Conservation (phyloP, 2,797 vertebrate genomes). For the Microtus agrestis region DNA sequence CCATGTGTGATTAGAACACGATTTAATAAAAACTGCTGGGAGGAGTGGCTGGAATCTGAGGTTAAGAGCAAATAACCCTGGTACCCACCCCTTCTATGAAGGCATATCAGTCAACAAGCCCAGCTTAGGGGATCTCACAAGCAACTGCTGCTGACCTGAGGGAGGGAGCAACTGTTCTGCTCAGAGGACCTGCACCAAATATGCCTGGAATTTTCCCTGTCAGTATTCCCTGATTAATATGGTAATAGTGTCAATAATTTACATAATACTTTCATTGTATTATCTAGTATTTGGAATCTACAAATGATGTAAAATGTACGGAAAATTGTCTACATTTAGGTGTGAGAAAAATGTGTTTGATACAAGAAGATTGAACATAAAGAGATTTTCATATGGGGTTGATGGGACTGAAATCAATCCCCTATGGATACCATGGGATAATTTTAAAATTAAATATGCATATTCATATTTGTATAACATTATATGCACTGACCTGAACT, state of each 20-base stretch:
- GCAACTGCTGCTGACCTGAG: background rate
- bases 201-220: background rate
- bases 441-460: background rate
- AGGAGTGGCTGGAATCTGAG: background rate
- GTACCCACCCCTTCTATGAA: background rate
- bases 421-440: background rate
- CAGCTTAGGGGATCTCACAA: background rate
- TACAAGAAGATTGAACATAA: background rate
- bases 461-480: background rate
- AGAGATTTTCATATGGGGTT: background rate
- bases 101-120: background rate
- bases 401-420: accelerated
- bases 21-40: background rate
- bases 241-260: background rate
- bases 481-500: accelerated
- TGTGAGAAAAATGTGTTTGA: accelerated
- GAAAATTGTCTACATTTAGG: background rate
- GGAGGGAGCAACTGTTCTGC: background rate
- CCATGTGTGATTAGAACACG: background rate
- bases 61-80: background rate
- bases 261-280: background rate
- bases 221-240: background rate
- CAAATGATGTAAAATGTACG: background rate
- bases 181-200: background rate
- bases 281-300: no score